phyloP scores from a whole-genome alignment of 1,140 invertebrate species.

The Dendroctonus valens region DNA sequence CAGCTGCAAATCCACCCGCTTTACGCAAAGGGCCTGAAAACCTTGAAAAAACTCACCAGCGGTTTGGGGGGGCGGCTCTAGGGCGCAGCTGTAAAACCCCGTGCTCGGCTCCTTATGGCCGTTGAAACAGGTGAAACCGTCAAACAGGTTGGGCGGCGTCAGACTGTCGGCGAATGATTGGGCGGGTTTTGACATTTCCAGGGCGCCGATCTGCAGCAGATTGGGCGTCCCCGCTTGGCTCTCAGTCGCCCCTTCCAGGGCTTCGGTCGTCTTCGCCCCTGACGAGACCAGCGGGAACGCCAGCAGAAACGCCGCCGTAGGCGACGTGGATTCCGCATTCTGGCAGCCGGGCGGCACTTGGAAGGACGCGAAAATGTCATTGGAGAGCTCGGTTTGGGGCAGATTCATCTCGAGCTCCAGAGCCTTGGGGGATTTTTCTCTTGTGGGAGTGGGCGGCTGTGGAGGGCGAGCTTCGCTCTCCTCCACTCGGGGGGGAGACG shows the following conservation, averaged over 20 bases:
- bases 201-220: conserved; percentile 61
- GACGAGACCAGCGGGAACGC: conserved; percentile 71
- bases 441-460: no score
- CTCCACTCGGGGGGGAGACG: no score
- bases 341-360: conserved; percentile 62
- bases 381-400: conserved; percentile 66
- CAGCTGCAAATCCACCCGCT: no score
- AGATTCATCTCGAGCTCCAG: conserved; percentile 37
- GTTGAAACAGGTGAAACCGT: conserved; percentile 47
- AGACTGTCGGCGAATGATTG: conserved; percentile 43
- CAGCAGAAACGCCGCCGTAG: conserved; percentile 73
- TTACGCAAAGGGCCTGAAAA: no score
- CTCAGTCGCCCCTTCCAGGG: conserved; percentile 58
- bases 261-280: conserved; percentile 57
- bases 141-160: conserved; percentile 42
- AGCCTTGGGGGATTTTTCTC: no score
- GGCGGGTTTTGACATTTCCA: conserved; percentile 55
- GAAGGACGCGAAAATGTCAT: conserved; percentile 69
- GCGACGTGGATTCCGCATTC: conserved; percentile 68
- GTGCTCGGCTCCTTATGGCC: conserved; percentile 33
- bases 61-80: no score
- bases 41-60: no score
- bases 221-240: conserved; percentile 57
- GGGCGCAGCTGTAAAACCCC: background rate
- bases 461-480: no score